Evolutionary conservation across 2,797 vertebrate species (phyloP).

Genomic region (Sphenopsis melanotis): DNA sequence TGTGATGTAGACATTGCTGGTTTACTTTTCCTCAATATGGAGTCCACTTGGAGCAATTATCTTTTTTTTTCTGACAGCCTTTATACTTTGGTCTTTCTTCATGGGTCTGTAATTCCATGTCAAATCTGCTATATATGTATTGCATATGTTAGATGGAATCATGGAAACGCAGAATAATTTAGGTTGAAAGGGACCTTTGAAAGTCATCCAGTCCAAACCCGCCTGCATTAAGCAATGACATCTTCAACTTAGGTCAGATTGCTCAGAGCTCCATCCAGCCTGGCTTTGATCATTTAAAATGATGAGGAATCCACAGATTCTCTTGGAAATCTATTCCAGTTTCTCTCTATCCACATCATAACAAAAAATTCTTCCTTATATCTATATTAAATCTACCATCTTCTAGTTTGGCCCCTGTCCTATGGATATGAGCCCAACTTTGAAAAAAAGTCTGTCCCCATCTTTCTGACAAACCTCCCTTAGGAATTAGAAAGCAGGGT

Average conservation of each 20-base stretch:
- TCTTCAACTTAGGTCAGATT: neutral
- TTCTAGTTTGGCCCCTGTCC: neutral
- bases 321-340: neutral
- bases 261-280: neutral
- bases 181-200: neutral
- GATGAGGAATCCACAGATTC: neutral
- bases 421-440: neutral
- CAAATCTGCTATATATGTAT: neutral
- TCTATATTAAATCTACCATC: neutral
- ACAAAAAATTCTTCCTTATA: neutral
- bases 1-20: neutral
- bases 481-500: no score
- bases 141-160: neutral
- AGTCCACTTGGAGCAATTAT: neutral
- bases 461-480: neutral
- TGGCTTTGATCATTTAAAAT: neutral
- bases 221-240: neutral
- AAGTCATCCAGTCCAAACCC: neutral
- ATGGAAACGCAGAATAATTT: neutral
- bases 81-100: neutral
- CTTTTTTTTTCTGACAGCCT: neutral
- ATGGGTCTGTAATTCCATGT: neutral
- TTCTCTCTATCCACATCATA: neutral
- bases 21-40: neutral
- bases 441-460: neutral